Percentiles rank a stretch among this genome's conserved stretches.
Evolutionary conservation across 2,113 vertebrate species (phyloP).

Genomic region (Elephas maximus): DNA sequence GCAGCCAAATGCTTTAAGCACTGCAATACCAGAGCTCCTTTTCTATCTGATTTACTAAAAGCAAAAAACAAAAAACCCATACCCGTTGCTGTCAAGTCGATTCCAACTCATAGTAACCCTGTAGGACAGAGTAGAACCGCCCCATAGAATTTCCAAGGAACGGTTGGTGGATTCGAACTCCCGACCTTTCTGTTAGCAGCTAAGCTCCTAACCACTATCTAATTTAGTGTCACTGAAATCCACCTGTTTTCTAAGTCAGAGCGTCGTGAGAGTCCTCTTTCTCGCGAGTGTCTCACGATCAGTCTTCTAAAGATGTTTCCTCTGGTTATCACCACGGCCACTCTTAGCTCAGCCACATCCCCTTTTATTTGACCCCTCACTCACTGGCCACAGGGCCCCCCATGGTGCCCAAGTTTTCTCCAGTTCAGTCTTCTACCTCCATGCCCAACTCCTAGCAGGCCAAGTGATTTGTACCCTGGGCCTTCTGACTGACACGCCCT

Average conservation of each 20-base stretch:
- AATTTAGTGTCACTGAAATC: background rate
- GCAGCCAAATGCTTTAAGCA: no score
- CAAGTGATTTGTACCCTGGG: accelerated
- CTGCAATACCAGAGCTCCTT: no score
- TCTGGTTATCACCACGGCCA: background rate
- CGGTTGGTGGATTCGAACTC: no score
- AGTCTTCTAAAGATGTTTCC: background rate
- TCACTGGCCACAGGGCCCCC: no score
- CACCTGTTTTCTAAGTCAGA: background rate
- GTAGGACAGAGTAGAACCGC: no score
- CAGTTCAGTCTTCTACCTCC: background rate
- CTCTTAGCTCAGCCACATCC: background rate
- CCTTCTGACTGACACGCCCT: background rate
- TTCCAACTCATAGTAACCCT: no score
- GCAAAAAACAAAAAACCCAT: no score
- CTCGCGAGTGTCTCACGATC: background rate
- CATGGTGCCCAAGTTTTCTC: background rate
- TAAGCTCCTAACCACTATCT: background rate
- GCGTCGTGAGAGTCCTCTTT: background rate
- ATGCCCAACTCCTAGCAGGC: background rate
- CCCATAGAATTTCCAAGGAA: no score
- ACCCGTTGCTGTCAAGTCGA: no score
- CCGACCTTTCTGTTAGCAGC: no score
- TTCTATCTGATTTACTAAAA: no score
- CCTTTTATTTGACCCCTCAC: background rate